Evolutionary conservation across 2,888 invertebrate genomes (phyloP).

Genomic region (Melangyna quadrimaculata): DNA sequence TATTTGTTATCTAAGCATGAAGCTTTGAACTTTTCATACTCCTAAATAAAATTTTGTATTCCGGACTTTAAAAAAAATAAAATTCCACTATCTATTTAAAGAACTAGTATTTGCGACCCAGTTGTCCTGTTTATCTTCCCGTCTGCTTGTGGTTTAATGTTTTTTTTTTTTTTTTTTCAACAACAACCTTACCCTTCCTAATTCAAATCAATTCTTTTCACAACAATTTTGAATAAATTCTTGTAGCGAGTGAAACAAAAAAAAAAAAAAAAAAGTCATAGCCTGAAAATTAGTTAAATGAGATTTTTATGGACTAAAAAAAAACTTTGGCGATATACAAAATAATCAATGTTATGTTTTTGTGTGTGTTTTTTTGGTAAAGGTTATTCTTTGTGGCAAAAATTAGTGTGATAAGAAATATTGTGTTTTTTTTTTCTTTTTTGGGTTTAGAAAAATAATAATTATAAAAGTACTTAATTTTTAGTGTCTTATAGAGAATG

Average conservation of each 20-base stretch:
- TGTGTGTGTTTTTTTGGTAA: background rate
- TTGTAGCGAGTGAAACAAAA: background rate
- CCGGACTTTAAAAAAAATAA: too few relatives aligned
- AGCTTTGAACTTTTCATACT: too few relatives aligned
- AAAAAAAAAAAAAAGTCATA: background rate
- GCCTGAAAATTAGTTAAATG: constrained; percentile 4
- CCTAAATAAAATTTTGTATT: too few relatives aligned
- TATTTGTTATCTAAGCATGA: too few relatives aligned
- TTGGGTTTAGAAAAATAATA: background rate
- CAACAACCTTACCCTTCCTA: background rate
- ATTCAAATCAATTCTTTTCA: background rate
- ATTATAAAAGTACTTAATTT: background rate
- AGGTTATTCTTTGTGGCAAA: constrained; percentile 51
- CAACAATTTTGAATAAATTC: background rate
- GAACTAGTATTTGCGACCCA: background rate
- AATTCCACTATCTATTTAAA: background rate
- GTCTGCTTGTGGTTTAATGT: background rate
- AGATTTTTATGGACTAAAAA: background rate
- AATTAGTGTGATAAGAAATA: constrained; percentile 24
- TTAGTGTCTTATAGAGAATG: constrained; percentile 6
- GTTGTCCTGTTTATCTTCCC: background rate
- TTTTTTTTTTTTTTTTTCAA: background rate
- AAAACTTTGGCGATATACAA: background rate
- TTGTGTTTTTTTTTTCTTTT: background rate
- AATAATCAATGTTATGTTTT: background rate